A percentile compares a stretch with the other conserved stretches of the same genome.
These are phyloP conservation scores for Anodontia alba DNA, from an alignment of 2,888 invertebrate genomes.

Conservation along the genomic window DNA sequence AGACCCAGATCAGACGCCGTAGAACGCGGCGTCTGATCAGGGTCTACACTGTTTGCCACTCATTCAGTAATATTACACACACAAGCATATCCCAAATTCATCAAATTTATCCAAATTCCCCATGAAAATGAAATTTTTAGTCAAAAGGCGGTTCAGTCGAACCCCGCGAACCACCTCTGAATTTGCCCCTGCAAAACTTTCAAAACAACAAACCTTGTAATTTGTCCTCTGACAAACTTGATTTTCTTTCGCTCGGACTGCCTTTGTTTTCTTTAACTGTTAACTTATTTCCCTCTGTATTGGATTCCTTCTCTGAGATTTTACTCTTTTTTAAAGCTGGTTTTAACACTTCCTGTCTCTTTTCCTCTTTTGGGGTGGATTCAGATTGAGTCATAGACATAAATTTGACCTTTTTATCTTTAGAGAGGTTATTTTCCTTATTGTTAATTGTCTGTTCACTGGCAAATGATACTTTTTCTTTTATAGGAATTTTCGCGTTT, in stretches of 20 bases:
- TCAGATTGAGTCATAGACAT: background rate
- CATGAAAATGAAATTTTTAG: too few relatives aligned
- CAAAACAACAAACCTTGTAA: constrained; percentile 47
- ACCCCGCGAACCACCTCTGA: too few relatives aligned
- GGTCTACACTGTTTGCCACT: too few relatives aligned
- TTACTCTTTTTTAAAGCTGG: background rate
- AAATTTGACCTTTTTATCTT: background rate
- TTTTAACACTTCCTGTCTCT: background rate
- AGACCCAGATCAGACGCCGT: too few relatives aligned
- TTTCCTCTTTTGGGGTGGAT: background rate
- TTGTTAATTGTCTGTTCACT: background rate
- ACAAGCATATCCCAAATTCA: too few relatives aligned
- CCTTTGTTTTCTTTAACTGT: background rate
- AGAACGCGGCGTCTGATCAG: too few relatives aligned
- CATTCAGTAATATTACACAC: too few relatives aligned
- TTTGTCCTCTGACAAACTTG: constrained; percentile 48
- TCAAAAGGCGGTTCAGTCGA: too few relatives aligned
- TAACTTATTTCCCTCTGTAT: background rate
- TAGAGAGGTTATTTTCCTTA: background rate
- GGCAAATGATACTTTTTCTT: too few relatives aligned
- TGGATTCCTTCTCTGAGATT: background rate
- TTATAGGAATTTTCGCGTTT: background rate
- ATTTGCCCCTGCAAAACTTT: too few relatives aligned
- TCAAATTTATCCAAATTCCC: too few relatives aligned
- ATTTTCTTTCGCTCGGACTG: constrained; percentile 31